These are phyloP conservation scores for Platalea minor DNA, from an alignment of 2,797 vertebrate species.

Conservation along the genomic window DNA sequence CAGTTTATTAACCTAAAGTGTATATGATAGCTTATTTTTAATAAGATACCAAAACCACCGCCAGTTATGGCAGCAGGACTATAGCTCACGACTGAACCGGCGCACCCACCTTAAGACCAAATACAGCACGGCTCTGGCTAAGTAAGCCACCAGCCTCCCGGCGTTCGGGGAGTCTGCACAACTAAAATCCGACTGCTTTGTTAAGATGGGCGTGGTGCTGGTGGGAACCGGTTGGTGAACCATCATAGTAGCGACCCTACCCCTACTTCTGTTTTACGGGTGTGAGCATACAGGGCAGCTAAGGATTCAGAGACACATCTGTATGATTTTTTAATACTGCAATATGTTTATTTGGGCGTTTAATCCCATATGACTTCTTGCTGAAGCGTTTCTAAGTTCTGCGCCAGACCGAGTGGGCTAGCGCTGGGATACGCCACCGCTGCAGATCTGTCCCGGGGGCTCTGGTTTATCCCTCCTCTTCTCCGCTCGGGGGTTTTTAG, in stretches of 20 bases:
- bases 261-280: accelerated
- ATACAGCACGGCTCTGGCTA: not conserved
- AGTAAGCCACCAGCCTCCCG: not conserved
- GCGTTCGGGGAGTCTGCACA: accelerated
- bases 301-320: not conserved
- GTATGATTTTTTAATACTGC: not conserved
- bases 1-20: not conserved
- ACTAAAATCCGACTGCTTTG: not conserved
- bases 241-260: accelerated
- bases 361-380: not conserved
- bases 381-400: not conserved
- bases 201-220: too few species aligned
- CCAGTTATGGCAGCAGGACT: not conserved
- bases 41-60: not conserved
- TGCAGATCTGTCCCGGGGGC: not conserved
- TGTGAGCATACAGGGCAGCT: not conserved
- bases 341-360: not conserved
- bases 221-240: not conserved
- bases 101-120: not conserved
- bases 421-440: not conserved
- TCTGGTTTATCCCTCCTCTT: not conserved
- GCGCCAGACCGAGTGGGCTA: not conserved
- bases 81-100: not conserved
- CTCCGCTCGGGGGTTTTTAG: not conserved
- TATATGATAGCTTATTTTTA: not conserved